These are phyloP conservation scores for Odontocerum albicorne DNA, from an alignment of 2,888 invertebrate genomes.

Conservation along the genomic window DNA sequence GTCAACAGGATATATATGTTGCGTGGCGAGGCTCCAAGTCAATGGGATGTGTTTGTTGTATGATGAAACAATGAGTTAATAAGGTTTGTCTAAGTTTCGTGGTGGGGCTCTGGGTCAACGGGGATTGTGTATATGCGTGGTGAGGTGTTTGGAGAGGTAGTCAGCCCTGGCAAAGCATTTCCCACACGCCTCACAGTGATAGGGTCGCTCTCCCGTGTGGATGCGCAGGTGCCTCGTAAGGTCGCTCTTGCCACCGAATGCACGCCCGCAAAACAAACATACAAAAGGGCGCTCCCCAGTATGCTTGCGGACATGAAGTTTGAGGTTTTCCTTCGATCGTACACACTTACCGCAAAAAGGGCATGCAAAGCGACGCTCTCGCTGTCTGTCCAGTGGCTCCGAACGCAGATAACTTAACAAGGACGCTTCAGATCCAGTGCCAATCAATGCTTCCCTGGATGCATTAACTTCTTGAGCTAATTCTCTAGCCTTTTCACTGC, in stretches of 20 bases:
- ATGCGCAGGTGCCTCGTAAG: conserved; percentile 84
- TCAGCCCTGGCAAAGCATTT: conserved; percentile 90
- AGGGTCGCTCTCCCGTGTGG: conserved; percentile 87
- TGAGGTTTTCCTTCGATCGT: conserved; percentile 84
- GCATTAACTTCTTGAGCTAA: conserved; percentile 45
- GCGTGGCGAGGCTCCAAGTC: too few species aligned
- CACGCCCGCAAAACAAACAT: conserved; percentile 84
- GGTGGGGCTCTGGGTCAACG: conserved; percentile 39
- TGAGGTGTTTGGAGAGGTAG: conserved; percentile 87
- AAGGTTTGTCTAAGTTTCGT: too few species aligned
- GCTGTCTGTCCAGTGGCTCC: conserved; percentile 62
- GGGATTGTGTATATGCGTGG: conserved; percentile 84
- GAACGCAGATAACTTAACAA: conserved; percentile 67
- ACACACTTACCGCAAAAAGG: conserved; percentile 91
- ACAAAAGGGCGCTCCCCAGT: conserved; percentile 89
- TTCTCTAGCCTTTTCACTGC: conserved; percentile 45
- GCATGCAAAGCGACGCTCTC: conserved; percentile 80
- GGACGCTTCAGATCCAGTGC: conserved; percentile 58
- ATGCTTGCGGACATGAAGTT: conserved; percentile 85
- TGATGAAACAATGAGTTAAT: too few species aligned
- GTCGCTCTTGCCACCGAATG: conserved; percentile 87
- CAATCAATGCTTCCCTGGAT: conserved; percentile 39
- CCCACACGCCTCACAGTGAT: conserved; percentile 90
- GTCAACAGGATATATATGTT: too few species aligned
- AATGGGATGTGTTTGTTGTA: too few species aligned